phyloP scores from a whole-genome alignment of 53 echinoderm and acorn worm genomes.

The Arbacia lixula region DNA sequence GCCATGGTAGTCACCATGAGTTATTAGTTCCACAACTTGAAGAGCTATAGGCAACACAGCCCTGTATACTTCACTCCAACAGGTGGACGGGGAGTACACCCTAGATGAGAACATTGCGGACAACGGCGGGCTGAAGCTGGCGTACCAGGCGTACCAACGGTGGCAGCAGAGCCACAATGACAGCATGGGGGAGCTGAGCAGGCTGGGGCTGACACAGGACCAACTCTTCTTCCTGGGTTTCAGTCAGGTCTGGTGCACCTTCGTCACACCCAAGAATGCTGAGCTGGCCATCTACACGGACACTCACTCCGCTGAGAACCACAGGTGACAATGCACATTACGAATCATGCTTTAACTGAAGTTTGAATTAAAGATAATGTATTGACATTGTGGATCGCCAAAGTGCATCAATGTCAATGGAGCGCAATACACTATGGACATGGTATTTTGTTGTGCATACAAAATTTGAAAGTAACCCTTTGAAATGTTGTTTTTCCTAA shows the following conservation, averaged over 20 bases:
- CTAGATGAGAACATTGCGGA: slow-evolving; percentile 92
- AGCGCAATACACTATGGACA: too few relatives aligned
- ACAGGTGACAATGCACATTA: slow-evolving; percentile 77
- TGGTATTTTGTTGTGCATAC: too few relatives aligned
- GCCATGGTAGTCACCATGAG: too few relatives aligned
- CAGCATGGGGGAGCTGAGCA: slow-evolving; percentile 26
- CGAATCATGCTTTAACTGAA: neutral
- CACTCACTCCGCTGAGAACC: slow-evolving; percentile 69
- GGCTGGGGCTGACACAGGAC: slow-evolving; percentile 62
- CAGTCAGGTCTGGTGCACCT: slow-evolving; percentile 91
- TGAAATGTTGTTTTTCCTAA: too few relatives aligned
- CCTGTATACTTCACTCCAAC: too few relatives aligned
- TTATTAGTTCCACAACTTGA: too few relatives aligned
- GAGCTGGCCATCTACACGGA: slow-evolving; percentile 70
- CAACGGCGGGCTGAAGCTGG: slow-evolving; percentile 81
- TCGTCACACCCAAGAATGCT: slow-evolving; percentile 67
- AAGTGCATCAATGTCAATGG: neutral
- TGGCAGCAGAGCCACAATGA: slow-evolving; percentile 52
- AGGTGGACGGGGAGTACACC: slow-evolving; percentile 82
- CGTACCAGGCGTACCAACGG: slow-evolving; percentile 74
- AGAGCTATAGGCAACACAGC: too few relatives aligned
- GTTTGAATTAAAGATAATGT: neutral
- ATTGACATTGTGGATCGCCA: too few relatives aligned
- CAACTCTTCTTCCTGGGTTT: slow-evolving; percentile 92
- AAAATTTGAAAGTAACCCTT: too few relatives aligned